phyloP scores from a whole-genome alignment of 2,113 vertebrate species.

The Callocephalon fimbriatum region DNA sequence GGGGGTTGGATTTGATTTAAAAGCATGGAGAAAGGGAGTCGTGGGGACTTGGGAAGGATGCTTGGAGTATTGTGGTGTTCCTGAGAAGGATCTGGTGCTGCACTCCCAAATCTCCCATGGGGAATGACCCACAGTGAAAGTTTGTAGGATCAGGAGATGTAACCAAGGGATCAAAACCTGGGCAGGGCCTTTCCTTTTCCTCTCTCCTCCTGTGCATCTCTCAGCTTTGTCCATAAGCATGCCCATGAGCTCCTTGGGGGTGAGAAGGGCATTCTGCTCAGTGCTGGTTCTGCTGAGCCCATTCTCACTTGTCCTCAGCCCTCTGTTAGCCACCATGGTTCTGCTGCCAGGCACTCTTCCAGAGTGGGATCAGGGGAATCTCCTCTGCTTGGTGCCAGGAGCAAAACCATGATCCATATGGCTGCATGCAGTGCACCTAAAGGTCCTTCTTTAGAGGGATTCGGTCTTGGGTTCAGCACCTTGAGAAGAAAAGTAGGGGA shows the following conservation, averaged over 20 bases:
- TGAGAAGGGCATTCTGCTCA: not conserved
- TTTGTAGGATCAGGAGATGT: not conserved
- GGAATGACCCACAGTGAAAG: rapidly evolving
- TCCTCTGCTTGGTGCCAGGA: not conserved
- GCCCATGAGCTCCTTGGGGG: rapidly evolving
- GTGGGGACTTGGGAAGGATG: not conserved
- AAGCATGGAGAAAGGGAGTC: rapidly evolving
- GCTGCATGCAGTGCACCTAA: rapidly evolving
- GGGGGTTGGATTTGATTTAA: not conserved
- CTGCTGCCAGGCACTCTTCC: rapidly evolving
- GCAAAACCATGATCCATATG: not conserved
- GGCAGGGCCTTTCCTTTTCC: not conserved
- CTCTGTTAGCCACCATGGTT: rapidly evolving
- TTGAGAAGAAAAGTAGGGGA: not conserved
- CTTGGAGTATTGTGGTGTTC: not conserved
- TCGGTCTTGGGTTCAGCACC: not conserved
- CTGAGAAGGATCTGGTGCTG: not conserved
- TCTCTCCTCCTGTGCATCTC: not conserved
- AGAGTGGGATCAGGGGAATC: not conserved
- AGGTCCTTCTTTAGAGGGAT: not conserved
- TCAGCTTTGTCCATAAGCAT: not conserved
- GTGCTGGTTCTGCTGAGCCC: not conserved
- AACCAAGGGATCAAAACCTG: not conserved
- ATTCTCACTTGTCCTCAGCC: not conserved
- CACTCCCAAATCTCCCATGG: not conserved